These are phyloP conservation scores for Tachystola acroxantha DNA, from an alignment of 2,888 invertebrate species.

Conservation along the genomic window DNA sequence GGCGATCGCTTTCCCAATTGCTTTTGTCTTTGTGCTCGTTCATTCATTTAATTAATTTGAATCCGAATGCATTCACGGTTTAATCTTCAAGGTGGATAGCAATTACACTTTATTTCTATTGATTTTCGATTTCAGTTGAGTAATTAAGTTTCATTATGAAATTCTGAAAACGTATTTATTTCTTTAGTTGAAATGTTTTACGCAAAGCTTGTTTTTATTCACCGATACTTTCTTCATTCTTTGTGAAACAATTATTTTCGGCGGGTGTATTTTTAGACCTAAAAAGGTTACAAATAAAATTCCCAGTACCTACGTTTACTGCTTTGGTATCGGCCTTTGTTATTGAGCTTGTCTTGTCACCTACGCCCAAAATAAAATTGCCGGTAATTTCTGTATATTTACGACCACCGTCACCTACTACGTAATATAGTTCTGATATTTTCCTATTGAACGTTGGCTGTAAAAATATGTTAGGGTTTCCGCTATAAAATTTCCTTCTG, in stretches of 20 bases:
- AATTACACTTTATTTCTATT: not conserved
- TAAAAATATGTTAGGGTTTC: conserved; percentile 43
- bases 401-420: conserved; percentile 11
- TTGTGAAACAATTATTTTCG: too few species aligned
- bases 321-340: too few species aligned
- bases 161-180: too few species aligned
- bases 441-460: conserved; percentile 26
- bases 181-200: too few species aligned
- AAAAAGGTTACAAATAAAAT: too few species aligned
- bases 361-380: not conserved
- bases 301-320: too few species aligned
- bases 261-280: too few species aligned
- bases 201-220: too few species aligned
- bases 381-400: conserved; percentile 14
- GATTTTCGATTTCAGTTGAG: not conserved
- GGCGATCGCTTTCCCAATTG: conserved; percentile 1
- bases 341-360: too few species aligned
- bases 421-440: conserved; percentile 24
- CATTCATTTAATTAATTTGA: conserved; percentile 6
- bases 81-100: conserved; percentile 1
- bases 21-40: conserved; percentile 7
- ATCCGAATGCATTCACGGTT: conserved; percentile 3
- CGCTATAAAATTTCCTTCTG: conserved; percentile 37
- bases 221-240: too few species aligned
- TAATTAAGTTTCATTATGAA: too few species aligned